These are phyloP conservation scores for Heliconius hewitsoni DNA, from an alignment of 1,140 invertebrate species.

Conservation along the genomic window DNA sequence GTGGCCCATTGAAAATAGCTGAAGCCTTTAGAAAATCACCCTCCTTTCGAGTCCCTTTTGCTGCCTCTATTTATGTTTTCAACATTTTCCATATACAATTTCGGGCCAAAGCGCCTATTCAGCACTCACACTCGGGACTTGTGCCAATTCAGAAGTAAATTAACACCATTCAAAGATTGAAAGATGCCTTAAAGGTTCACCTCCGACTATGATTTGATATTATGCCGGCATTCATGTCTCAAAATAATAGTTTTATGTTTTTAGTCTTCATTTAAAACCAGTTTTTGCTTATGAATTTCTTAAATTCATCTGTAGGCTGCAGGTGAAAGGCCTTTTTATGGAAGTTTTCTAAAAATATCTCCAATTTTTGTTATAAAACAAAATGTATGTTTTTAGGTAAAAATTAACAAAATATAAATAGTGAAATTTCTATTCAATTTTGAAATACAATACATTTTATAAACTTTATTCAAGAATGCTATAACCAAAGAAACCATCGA, in stretches of 20 bases:
- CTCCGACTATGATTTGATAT: conserved; percentile 28
- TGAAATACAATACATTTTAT: too few relatives aligned
- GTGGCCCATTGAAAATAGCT: conserved; percentile 69
- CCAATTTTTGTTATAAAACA: background rate
- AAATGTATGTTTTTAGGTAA: background rate
- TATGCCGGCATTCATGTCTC: conserved; percentile 20
- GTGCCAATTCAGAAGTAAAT: conserved; percentile 67
- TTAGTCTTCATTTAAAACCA: background rate
- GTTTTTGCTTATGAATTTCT: background rate
- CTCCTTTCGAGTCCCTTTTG: conserved; percentile 71
- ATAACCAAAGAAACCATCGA: background rate
- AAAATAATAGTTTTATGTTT: conserved; percentile 6
- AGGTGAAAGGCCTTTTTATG: background rate
- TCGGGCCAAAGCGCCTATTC: conserved; percentile 62
- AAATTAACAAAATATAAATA: background rate
- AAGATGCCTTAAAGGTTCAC: conserved; percentile 46
- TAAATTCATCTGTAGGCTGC: background rate
- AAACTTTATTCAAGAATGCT: background rate
- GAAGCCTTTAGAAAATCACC: conserved; percentile 77
- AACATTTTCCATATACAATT: conserved; percentile 78
- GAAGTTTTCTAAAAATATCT: background rate
- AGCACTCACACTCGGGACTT: conserved; percentile 62
- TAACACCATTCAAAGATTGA: conserved; percentile 66
- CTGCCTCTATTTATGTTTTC: conserved; percentile 71
- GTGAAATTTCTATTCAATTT: too few relatives aligned